These are phyloP conservation scores for Cyprinus carpio DNA, from an alignment of 2,113 vertebrate species.

Conservation along the genomic window DNA sequence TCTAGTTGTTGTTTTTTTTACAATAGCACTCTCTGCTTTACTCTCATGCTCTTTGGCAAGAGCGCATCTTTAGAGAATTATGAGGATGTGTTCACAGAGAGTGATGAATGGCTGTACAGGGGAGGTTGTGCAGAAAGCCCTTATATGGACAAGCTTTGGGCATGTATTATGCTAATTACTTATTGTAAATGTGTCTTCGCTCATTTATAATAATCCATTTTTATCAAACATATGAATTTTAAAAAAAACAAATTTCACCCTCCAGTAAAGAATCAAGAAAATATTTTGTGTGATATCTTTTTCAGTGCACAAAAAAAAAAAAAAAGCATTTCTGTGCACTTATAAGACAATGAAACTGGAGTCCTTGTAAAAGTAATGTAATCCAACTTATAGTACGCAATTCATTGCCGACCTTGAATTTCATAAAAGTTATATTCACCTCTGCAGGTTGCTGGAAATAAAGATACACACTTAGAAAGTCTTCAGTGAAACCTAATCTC, in stretches of 20 bases:
- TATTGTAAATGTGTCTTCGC: not conserved
- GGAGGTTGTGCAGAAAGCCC: not conserved
- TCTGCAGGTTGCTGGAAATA: not conserved
- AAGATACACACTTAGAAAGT: not conserved
- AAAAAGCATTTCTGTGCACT: not conserved
- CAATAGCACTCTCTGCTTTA: not conserved
- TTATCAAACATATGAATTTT: not conserved
- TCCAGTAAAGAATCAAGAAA: not conserved
- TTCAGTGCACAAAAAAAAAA: not conserved
- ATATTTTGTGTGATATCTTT: not conserved
- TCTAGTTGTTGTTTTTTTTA: too few relatives aligned
- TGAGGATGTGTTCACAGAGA: not conserved
- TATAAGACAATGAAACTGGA: not conserved
- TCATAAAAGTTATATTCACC: not conserved
- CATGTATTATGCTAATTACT: not conserved
- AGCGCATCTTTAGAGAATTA: not conserved
- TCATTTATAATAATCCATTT: not conserved
- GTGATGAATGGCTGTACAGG: not conserved
- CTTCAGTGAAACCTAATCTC: constrained; percentile 2
- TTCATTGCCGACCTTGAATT: not conserved
- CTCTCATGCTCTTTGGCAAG: not conserved
- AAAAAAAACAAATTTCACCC: not conserved
- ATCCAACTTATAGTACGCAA: not conserved
- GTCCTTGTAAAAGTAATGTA: not conserved
- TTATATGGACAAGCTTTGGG: not conserved